phyloP scores from a whole-genome alignment of 1,140 invertebrate species.

The Wasmannia auropunctata region DNA sequence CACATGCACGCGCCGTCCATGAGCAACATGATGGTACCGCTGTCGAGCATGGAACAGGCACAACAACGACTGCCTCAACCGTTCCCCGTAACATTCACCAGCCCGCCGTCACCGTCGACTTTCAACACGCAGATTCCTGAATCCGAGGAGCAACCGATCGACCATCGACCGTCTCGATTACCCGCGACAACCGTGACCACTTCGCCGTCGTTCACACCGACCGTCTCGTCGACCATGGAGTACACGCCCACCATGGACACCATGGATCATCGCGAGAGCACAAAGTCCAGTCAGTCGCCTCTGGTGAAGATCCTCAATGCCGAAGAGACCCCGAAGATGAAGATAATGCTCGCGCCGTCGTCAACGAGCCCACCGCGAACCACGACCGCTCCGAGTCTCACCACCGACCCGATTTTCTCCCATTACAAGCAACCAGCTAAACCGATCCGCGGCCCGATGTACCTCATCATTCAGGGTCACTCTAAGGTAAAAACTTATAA shows the following conservation, averaged over 20 bases:
- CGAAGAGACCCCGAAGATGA: slow-evolving; percentile 63
- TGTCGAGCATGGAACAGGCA: slow-evolving; percentile 26
- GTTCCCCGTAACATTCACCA: slow-evolving; percentile 44
- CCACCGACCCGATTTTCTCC: slow-evolving; percentile 86
- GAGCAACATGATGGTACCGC: slow-evolving; percentile 28
- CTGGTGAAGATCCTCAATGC: slow-evolving; percentile 65
- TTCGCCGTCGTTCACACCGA: slow-evolving; percentile 8
- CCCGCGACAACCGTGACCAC: background rate
- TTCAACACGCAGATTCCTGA: background rate
- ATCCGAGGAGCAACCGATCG: slow-evolving; percentile 26
- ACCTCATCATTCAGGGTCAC: slow-evolving; percentile 93
- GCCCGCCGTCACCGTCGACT: slow-evolving; percentile 36
- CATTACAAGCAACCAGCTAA: slow-evolving; percentile 89
- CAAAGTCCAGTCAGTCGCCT: slow-evolving; percentile 14
- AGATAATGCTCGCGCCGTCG: slow-evolving; percentile 79
- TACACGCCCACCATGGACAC: background rate
- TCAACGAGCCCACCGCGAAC: slow-evolving; percentile 73
- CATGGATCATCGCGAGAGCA: background rate
- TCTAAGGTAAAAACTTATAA: slow-evolving; percentile 94
- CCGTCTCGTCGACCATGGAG: slow-evolving; percentile 7
- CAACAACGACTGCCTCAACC: slow-evolving; percentile 31
- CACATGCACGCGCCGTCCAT: background rate
- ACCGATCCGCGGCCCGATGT: slow-evolving; percentile 88
- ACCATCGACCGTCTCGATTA: slow-evolving; percentile 44
- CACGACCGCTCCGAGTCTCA: slow-evolving; percentile 79